Conservation (phyloP, 1,140 invertebrate species). For the Manduca sexta region DNA sequence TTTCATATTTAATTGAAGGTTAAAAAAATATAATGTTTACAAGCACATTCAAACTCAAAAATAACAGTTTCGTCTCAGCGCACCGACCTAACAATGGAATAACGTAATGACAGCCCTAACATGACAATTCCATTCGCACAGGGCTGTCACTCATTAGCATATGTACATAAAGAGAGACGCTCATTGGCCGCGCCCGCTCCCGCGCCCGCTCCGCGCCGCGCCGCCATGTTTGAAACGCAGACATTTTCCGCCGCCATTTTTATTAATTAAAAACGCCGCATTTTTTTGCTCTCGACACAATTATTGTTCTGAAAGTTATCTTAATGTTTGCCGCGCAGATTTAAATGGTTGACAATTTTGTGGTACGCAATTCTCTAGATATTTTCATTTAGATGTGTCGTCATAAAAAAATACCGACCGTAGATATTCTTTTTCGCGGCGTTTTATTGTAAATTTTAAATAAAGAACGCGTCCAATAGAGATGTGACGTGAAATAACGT, state of each 20-base stretch:
- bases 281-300: slow-evolving; percentile 28
- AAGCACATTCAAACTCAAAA: slow-evolving; percentile 45
- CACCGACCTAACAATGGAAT: slow-evolving; percentile 35
- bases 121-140: slow-evolving; percentile 65
- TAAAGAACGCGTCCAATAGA: slow-evolving; percentile 9
- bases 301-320: slow-evolving; percentile 50
- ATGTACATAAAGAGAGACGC: slow-evolving; percentile 53
- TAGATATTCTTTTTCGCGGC: background rate
- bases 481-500: slow-evolving; percentile 29
- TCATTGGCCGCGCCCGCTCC: slow-evolving; percentile 27
- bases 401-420: background rate
- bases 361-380: background rate
- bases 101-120: slow-evolving; percentile 62
- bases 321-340: slow-evolving; percentile 34
- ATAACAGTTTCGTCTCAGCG: slow-evolving; percentile 40
- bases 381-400: background rate
- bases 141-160: slow-evolving; percentile 66
- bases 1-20: too few species aligned
- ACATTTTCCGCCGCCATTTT: slow-evolving; percentile 57
- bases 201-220: slow-evolving; percentile 6
- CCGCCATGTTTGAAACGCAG: slow-evolving; percentile 53
- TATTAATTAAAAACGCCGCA: slow-evolving; percentile 57
- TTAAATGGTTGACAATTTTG: slow-evolving; percentile 22
- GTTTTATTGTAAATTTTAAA: slow-evolving; percentile 5
- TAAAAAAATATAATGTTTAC: background rate